Conservation (phyloP, 2,888 invertebrate species). For the Pantelozetes paolii region DNA sequence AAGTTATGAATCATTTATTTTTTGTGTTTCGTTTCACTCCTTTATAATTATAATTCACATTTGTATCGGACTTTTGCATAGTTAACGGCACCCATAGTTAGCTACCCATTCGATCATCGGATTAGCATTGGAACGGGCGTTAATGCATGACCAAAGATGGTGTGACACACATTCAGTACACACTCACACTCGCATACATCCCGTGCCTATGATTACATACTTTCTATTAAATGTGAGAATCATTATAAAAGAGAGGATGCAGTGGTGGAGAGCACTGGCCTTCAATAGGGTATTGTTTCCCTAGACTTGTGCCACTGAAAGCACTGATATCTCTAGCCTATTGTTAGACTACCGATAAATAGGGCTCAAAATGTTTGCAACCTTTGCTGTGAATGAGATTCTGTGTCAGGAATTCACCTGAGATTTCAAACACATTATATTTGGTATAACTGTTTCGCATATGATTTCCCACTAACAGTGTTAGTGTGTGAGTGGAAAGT, state of each 20-base stretch:
- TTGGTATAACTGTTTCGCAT: conserved; percentile 11
- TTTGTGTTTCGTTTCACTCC: background rate
- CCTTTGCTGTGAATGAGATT: background rate
- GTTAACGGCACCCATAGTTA: background rate
- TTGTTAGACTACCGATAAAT: background rate
- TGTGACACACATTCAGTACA: background rate
- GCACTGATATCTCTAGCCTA: background rate
- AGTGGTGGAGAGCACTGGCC: background rate
- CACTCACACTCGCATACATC: too few species aligned
- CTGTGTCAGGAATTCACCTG: conserved; percentile 19
- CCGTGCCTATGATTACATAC: too few species aligned
- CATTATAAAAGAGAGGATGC: background rate
- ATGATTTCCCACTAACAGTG: background rate
- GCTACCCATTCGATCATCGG: background rate
- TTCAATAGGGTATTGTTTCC: background rate
- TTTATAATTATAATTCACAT: background rate
- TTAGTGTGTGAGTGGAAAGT: background rate
- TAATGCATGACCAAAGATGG: background rate
- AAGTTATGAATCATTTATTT: conserved; percentile 2
- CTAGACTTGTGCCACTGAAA: background rate
- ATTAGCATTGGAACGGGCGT: background rate
- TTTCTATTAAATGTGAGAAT: too few species aligned
- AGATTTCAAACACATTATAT: conserved; percentile 17
- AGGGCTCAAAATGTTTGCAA: background rate
- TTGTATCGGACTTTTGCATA: conserved; percentile 18